phyloP scores from a whole-genome alignment of 2,113 vertebrate species.

The Cavia aperea region DNA sequence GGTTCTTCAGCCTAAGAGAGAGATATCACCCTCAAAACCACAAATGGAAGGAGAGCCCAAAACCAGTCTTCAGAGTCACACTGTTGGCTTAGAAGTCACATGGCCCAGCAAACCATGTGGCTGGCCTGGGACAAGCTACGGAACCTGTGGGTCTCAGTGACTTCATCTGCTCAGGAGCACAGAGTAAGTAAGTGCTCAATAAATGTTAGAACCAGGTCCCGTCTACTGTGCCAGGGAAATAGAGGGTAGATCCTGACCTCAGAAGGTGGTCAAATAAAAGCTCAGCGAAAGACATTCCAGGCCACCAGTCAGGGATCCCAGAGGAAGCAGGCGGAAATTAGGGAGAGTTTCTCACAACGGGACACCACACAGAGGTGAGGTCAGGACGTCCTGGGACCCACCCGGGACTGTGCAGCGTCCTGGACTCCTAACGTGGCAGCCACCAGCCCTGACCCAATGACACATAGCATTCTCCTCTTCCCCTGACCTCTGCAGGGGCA shows the following conservation, averaged over 20 bases:
- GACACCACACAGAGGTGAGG: not conserved
- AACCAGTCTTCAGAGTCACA: not conserved
- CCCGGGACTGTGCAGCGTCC: not conserved
- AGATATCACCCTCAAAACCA: not conserved
- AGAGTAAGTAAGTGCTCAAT: not conserved
- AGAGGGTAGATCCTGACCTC: not conserved
- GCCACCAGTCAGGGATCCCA: not conserved
- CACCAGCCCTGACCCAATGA: not conserved
- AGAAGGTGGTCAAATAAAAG: not conserved
- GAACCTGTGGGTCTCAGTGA: not conserved
- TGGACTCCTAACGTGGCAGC: not conserved
- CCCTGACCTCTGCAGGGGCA: not conserved
- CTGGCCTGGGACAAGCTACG: not conserved
- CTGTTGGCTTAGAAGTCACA: not conserved
- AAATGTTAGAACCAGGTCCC: not conserved
- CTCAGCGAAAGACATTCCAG: not conserved
- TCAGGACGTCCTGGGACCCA: not conserved
- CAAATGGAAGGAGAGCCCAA: not conserved
- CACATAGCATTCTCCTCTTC: not conserved
- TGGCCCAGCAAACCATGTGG: not conserved
- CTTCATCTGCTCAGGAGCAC: not conserved
- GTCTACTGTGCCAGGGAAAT: not conserved
- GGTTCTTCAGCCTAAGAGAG: not conserved
- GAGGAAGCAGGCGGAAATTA: not conserved
- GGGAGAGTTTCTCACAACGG: not conserved